Evolutionary conservation across 2,113 vertebrate genomes (phyloP).

Genomic region (Electrona antarctica): DNA sequence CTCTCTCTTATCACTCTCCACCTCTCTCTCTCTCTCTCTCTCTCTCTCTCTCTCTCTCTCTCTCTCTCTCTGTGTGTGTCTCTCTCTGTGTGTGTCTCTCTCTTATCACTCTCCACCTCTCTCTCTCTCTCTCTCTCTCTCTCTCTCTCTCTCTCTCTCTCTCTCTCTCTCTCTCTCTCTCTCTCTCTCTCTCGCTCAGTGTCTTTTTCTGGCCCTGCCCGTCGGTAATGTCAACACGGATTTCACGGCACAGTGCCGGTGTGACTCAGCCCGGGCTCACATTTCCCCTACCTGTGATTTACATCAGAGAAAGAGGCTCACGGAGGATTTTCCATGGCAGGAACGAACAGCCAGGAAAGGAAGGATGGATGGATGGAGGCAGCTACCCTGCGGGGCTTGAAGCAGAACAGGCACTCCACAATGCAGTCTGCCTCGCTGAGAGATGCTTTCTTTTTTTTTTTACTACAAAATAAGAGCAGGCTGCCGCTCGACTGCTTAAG

Average conservation of each 20-base stretch:
- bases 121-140: too few relatives aligned
- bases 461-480: constrained; percentile 42
- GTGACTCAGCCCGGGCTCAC: constrained; percentile 62
- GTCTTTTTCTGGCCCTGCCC: constrained; percentile 69
- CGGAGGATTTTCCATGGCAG: constrained; percentile 68
- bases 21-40: constrained; percentile 21
- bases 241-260: constrained; percentile 70
- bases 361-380: neutral
- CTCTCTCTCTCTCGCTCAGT: constrained; percentile 14
- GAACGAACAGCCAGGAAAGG: neutral
- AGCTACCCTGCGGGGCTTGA: constrained; percentile 52
- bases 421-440: constrained; percentile 53
- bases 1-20: neutral
- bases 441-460: constrained; percentile 62
- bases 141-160: constrained; percentile 3
- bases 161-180: constrained; percentile 23
- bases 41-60: constrained; percentile 12
- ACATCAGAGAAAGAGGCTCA: constrained; percentile 71
- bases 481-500: constrained; percentile 49
- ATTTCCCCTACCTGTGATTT: constrained; percentile 76
- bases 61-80: constrained; percentile 29
- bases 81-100: constrained; percentile 17
- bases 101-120: too few relatives aligned
- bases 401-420: constrained; percentile 58
- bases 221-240: constrained; percentile 75